Evolutionary conservation across 2,888 invertebrate species (phyloP), one percentile per base, ranked within the genome.

Genomic region (Pterobdella sp.): DNA sequence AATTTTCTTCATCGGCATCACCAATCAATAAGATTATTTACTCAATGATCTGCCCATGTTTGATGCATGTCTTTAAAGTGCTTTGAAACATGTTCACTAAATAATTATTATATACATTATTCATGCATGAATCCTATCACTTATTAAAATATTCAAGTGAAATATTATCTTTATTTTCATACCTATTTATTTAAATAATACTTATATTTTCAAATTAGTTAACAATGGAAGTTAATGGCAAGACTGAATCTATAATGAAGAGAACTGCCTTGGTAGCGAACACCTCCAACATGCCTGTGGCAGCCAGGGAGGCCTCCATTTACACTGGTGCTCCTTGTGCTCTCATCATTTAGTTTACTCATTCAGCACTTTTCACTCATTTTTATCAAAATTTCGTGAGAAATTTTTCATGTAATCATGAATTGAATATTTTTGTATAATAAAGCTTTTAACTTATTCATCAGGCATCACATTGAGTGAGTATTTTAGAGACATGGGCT

Each of bases 281-380:
- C 87, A 99, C 98, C 37, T 98, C 97, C 77, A 99, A 99, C 91
- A 99, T 99, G 98, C 98, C 98, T 83, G 98, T 99, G 77, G 98
- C 98, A 81, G 98, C 98, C 85, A 90, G 98, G 85, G 98, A 98
- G 87, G 98, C 98, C 76, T 98, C 97, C 84, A 99, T 98, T 84
- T 98, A 98, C 85, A 98, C 98, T 76, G 94, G 86, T 84, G 67
- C 35, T n/a, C n/a, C n/a, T n/a, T n/a, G n/a, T n/a, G n/a, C n/a
- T n/a, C n/a, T n/a, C n/a, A n/a, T n/a, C n/a, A n/a, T n/a, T n/a
- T n/a, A n/a, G n/a, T n/a, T n/a, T n/a, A n/a, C n/a, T n/a, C n/a
- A n/a, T n/a, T n/a, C n/a, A n/a, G 52, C 18, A 14, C 14, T 52
- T 52, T 52, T 14, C 18, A 18, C 18, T 52, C 52, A 52, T 14